phyloP scores from a whole-genome alignment of 2,113 vertebrate genomes.

The Dipodomys spectabilis region DNA sequence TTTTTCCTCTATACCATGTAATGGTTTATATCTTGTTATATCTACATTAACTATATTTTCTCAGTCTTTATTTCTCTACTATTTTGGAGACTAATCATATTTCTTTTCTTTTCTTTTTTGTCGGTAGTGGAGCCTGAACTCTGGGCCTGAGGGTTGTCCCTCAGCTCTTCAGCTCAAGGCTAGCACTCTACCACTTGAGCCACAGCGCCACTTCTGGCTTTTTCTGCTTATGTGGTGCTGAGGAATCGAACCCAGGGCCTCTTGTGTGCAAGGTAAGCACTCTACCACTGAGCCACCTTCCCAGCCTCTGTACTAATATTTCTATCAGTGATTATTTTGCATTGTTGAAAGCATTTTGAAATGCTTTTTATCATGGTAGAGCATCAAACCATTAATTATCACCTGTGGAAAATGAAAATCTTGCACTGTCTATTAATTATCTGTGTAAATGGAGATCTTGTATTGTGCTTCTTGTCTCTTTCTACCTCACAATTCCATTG shows the following conservation, averaged over 20 bases:
- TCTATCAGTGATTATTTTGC: slow-evolving; percentile 12
- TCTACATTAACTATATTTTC: background rate
- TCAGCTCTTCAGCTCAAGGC: no score
- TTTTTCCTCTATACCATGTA: background rate
- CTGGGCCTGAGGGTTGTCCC: no score
- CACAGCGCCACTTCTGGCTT: no score
- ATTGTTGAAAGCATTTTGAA: slow-evolving; percentile 23
- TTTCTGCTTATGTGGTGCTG: no score
- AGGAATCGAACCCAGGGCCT: no score
- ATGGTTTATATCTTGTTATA: background rate
- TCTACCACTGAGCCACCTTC: no score
- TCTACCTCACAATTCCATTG: background rate
- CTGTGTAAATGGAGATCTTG: background rate
- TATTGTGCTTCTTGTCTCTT: background rate
- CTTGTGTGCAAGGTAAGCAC: no score
- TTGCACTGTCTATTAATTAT: background rate
- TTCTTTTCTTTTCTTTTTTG: no score
- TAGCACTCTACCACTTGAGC: no score
- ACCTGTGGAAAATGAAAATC: background rate
- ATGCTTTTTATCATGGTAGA: slow-evolving; percentile 27
- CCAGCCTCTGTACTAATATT: background rate
- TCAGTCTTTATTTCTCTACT: background rate
- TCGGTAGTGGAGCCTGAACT: no score
- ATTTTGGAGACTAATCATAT: background rate
- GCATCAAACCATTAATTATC: slow-evolving; percentile 26